Conservation (phyloP, 2,888 invertebrate species). For the Epirrita christyi region DNA sequence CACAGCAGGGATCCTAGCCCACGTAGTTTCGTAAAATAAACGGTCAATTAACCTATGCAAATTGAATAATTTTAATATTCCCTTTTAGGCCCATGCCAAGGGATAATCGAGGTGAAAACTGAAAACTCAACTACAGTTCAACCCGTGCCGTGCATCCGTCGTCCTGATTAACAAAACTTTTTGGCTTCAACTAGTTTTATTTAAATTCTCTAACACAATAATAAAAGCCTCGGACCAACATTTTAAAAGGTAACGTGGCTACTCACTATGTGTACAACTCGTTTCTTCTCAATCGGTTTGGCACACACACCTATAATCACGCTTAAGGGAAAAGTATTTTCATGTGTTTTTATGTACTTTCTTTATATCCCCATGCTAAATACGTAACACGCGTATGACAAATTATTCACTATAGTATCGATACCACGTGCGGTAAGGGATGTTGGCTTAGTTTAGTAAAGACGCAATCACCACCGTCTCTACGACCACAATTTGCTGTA, state of each 20-base stretch:
- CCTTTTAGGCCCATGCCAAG: constrained; percentile 46
- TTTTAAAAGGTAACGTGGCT: not conserved
- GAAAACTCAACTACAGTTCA: constrained; percentile 51
- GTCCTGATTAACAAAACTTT: constrained; percentile 77
- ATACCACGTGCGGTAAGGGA: not conserved
- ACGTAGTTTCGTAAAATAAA: constrained; percentile 52
- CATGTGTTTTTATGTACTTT: too few relatives aligned
- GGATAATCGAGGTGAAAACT: constrained; percentile 62
- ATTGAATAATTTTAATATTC: constrained; percentile 73
- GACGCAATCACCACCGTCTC: not conserved
- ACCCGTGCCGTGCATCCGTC: constrained; percentile 45
- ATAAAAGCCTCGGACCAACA: not conserved
- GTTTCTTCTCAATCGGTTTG: too few relatives aligned
- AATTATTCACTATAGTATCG: too few relatives aligned
- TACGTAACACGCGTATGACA: too few relatives aligned
- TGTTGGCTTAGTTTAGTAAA: not conserved
- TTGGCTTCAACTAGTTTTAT: constrained; percentile 36
- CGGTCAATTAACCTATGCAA: constrained; percentile 66
- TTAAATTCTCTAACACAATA: constrained; percentile 6
- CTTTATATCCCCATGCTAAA: too few relatives aligned
- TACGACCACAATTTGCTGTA: constrained; percentile 1
- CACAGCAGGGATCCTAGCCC: constrained; percentile 38
- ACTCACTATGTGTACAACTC: too few relatives aligned
- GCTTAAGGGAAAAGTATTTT: too few relatives aligned
- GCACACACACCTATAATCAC: too few relatives aligned